These are phyloP conservation scores for Echiichthys vipera DNA, from an alignment of 2,797 vertebrate species.

Conservation along the genomic window DNA sequence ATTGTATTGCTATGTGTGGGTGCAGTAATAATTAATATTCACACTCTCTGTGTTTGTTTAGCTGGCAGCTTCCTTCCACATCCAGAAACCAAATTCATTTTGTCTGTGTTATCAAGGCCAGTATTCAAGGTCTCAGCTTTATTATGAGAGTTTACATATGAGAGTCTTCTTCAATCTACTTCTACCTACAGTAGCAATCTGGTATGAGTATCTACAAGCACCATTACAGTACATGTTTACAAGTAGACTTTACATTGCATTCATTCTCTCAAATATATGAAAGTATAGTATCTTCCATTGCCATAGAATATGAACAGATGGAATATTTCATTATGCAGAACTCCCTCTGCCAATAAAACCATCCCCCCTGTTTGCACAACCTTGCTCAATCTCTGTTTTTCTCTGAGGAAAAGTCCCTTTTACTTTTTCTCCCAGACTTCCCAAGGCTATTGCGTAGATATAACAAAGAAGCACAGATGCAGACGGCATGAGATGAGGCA, in stretches of 20 bases:
- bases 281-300: conserved; percentile 38
- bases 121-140: conserved; percentile 56
- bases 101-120: conserved; percentile 36
- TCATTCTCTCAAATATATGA: conserved; percentile 30
- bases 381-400: conserved; percentile 42
- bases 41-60: conserved; percentile 54
- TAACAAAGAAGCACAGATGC: conserved; percentile 67
- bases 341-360: conserved; percentile 39
- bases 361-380: conserved; percentile 46
- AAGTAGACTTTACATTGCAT: conserved; percentile 14
- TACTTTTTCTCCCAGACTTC: conserved; percentile 63
- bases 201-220: conserved; percentile 19
- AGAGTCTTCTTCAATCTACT: conserved; percentile 13
- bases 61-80: conserved; percentile 49
- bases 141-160: conserved; percentile 27
- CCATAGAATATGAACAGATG: conserved; percentile 40
- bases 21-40: conserved; percentile 52
- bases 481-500: conserved; percentile 56
- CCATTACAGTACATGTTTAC: conserved; percentile 14
- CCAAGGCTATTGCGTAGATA: conserved; percentile 62
- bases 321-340: conserved; percentile 57
- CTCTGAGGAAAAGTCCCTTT: conserved; percentile 56
- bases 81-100: conserved; percentile 34
- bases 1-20: conserved; percentile 27
- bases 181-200: conserved; percentile 12